These are phyloP conservation scores for Propithecus deckenii DNA, from an alignment of 2,797 vertebrate species.

Conservation along the genomic window DNA sequence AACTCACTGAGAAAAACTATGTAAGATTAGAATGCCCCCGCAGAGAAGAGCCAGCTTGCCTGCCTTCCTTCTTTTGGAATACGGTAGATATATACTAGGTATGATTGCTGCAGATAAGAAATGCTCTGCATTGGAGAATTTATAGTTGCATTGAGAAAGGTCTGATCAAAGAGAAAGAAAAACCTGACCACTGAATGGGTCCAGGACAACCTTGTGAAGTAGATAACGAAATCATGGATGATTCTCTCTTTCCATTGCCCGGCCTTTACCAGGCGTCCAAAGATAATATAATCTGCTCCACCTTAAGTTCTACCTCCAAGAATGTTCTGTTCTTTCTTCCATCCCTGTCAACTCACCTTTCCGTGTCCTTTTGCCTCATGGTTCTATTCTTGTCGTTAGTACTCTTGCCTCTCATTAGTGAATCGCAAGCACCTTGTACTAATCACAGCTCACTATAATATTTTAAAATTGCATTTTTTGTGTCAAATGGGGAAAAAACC, in stretches of 20 bases:
- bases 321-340: neutral
- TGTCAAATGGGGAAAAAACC: neutral
- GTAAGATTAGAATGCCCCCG: neutral
- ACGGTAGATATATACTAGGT: neutral
- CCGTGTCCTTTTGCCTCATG: neutral
- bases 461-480: neutral
- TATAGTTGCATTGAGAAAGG: neutral
- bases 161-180: neutral
- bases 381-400: neutral
- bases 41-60: neutral
- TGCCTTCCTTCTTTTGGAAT: neutral
- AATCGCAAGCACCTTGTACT: neutral
- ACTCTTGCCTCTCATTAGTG: neutral
- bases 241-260: neutral
- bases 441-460: neutral
- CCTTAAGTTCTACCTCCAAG: neutral
- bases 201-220: neutral
- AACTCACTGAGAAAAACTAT: neutral
- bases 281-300: neutral
- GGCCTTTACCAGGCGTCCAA: neutral
- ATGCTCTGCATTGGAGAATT: neutral
- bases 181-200: neutral
- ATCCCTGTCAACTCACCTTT: neutral
- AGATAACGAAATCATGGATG: neutral
- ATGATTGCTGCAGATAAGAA: neutral